These are phyloP conservation scores for Pyrocephalus nanus DNA, from an alignment of 2,797 vertebrate genomes.

Conservation along the genomic window DNA sequence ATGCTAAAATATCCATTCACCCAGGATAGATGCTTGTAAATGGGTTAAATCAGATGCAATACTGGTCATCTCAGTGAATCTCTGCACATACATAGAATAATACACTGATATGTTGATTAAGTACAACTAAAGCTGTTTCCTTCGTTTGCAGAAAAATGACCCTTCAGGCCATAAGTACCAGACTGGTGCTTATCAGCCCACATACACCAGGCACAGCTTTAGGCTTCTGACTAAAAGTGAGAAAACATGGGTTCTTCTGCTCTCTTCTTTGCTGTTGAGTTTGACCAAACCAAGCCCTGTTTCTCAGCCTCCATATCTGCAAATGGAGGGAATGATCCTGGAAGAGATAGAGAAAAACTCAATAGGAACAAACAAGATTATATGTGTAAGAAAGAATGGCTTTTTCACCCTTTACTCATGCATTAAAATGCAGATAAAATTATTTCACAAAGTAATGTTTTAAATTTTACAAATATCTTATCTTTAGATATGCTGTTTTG, in stretches of 20 bases:
- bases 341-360: not conserved
- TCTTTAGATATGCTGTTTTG: not conserved
- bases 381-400: fast-evolving
- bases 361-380: not conserved
- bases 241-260: not conserved
- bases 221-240: not conserved
- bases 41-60: not conserved
- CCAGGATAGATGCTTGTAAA: not conserved
- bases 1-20: not conserved
- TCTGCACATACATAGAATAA: not conserved
- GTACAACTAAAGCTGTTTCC: not conserved
- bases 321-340: not conserved
- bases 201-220: not conserved
- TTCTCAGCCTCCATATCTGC: not conserved
- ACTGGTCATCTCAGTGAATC: not conserved
- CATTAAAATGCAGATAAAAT: not conserved
- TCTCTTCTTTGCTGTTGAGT: not conserved
- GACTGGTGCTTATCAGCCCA: not conserved
- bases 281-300: not conserved
- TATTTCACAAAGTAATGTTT: not conserved
- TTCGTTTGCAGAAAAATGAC: not conserved
- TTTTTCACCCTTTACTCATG: not conserved
- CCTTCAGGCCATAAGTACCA: not conserved
- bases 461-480: not conserved
- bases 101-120: not conserved